A percentile compares a stretch with the other conserved stretches of the same genome.
Conservation (phyloP, 2,888 invertebrate species). For the Epinotia nisella region DNA sequence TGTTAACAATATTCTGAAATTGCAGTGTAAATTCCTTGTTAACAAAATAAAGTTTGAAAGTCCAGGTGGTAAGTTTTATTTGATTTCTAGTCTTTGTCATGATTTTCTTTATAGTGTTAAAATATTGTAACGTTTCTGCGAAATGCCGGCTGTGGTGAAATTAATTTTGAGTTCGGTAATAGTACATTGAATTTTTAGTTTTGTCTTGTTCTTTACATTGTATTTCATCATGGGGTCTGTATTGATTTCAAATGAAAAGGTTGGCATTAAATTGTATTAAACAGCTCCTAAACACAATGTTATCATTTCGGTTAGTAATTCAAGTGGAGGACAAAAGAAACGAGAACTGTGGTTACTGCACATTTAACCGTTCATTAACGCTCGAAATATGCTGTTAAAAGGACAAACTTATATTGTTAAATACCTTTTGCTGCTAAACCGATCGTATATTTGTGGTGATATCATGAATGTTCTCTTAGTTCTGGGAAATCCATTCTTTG, state of each 20-base stretch:
- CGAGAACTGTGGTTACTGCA: constrained; percentile 28
- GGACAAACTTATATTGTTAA: not conserved
- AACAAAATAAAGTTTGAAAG: constrained; percentile 75
- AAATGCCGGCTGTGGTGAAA: constrained; percentile 59
- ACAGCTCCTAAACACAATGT: constrained; percentile 19
- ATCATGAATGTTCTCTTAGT: constrained; percentile 41
- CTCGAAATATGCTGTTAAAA: not conserved
- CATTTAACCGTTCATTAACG: constrained; percentile 34
- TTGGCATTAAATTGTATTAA: constrained; percentile 1
- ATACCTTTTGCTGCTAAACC: not conserved
- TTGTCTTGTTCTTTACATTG: constrained; percentile 7
- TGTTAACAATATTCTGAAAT: constrained; percentile 71
- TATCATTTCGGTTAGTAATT: constrained; percentile 31
- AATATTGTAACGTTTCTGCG: constrained; percentile 46
- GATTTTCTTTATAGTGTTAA: constrained; percentile 48
- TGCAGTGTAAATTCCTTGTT: constrained; percentile 77
- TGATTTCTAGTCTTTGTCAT: constrained; percentile 76
- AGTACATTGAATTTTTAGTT: constrained; percentile 38
- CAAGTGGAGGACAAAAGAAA: constrained; percentile 44
- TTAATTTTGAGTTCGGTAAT: constrained; percentile 46
- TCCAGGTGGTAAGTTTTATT: constrained; percentile 71
- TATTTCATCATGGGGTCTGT: constrained; percentile 1
- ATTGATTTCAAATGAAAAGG: constrained; percentile 1
- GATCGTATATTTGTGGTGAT: constrained; percentile 14
- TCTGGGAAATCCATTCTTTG: constrained; percentile 67